Percentiles rank a stretch among this genome's conserved stretches.
Conservation (phyloP, 2,888 invertebrate genomes). For the Drosophila formosana region DNA sequence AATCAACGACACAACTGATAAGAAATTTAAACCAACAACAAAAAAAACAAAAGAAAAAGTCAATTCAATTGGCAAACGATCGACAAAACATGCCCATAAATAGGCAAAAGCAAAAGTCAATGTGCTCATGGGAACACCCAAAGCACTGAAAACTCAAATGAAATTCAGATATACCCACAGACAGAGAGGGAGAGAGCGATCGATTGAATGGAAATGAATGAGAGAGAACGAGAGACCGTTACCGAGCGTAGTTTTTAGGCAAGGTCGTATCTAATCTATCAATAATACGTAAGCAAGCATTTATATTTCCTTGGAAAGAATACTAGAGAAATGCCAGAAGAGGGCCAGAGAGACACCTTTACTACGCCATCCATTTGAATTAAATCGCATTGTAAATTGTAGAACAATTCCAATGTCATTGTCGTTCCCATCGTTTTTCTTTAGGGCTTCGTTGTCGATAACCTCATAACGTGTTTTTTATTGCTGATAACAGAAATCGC, state of each 20-base stretch:
- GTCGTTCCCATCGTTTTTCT: not conserved
- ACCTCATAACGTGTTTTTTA: slow-evolving; percentile 30
- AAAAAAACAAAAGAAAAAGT: not conserved
- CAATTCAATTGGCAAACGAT: slow-evolving; percentile 37
- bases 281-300: slow-evolving; percentile 2
- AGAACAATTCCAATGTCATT: slow-evolving; percentile 39
- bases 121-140: slow-evolving; percentile 34
- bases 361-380: slow-evolving; percentile 16
- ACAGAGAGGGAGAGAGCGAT: not conserved
- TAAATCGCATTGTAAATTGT: slow-evolving; percentile 31
- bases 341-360: slow-evolving; percentile 3
- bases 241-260: slow-evolving; percentile 23
- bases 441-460: slow-evolving; percentile 20
- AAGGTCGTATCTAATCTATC: slow-evolving; percentile 64
- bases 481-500: slow-evolving; percentile 35
- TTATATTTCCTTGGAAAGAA: slow-evolving; percentile 5
- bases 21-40: slow-evolving; percentile 42
- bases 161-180: slow-evolving; percentile 17
- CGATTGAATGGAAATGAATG: slow-evolving; percentile 6
- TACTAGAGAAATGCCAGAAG: not conserved
- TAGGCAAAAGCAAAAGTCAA: slow-evolving; percentile 59
- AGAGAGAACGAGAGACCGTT: not conserved
- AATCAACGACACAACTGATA: slow-evolving; percentile 46
- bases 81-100: slow-evolving; percentile 70
- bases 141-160: slow-evolving; percentile 24